Evolutionary conservation across 2,113 vertebrate genomes (phyloP).

Genomic region (Uria aalge): DNA sequence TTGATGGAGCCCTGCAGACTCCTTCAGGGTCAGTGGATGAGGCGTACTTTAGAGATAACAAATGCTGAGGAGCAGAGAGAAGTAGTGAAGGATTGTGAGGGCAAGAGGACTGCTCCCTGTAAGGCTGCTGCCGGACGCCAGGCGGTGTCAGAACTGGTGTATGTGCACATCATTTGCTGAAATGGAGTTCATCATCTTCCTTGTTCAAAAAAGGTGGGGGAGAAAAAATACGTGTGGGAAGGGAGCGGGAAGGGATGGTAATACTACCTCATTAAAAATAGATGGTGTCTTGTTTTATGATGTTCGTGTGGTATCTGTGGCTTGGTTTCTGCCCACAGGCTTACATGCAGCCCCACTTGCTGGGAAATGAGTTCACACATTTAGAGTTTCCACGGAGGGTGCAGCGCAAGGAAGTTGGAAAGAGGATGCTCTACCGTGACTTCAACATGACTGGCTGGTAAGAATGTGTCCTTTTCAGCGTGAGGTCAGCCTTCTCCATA

Average conservation of each 20-base stretch:
- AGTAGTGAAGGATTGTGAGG: not conserved
- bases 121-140: not conserved
- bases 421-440: slow-evolving; percentile 96
- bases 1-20: not conserved
- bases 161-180: not conserved
- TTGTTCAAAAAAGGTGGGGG: not conserved
- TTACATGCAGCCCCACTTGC: slow-evolving; percentile 95
- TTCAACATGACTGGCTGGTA: slow-evolving; percentile 98
- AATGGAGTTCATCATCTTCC: not conserved
- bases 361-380: slow-evolving; percentile 99
- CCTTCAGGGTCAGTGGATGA: not conserved
- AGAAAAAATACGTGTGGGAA: not conserved
- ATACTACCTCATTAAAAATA: slow-evolving; percentile 14
- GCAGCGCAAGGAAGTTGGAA: slow-evolving; percentile 95
- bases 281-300: not conserved
- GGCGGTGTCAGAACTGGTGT: not conserved
- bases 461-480: slow-evolving; percentile 29
- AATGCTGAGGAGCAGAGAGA: not conserved
- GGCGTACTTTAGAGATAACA: not conserved
- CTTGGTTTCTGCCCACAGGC: slow-evolving; percentile 77
- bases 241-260: not conserved
- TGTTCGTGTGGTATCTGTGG: not conserved
- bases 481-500: not conserved
- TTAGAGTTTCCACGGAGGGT: slow-evolving; percentile 97
- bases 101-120: not conserved